Conservation (phyloP, 1,140 invertebrate genomes). For the Tachypleus tridentatus region DNA sequence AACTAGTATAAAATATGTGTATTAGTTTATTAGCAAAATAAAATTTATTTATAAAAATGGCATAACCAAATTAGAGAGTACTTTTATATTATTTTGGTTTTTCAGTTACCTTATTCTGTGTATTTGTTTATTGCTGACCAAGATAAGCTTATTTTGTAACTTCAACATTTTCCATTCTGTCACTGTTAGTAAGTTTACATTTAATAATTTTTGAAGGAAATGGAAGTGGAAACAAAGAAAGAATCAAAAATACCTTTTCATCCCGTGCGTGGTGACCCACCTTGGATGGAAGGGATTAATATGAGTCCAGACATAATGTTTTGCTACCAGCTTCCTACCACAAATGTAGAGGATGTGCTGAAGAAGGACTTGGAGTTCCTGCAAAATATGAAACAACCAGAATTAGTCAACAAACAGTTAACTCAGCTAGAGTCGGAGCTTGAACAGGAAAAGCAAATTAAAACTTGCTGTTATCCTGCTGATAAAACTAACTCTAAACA, state of each 20-base stretch:
- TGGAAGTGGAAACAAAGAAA: background rate
- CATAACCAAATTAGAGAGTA: too few species aligned
- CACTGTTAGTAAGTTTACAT: too few species aligned
- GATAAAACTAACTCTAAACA: too few species aligned
- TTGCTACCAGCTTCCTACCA: slow-evolving; percentile 49
- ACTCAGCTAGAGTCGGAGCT: slow-evolving; percentile 55
- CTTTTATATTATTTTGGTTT: too few species aligned
- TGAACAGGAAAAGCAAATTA: slow-evolving; percentile 29
- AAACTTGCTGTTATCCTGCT: too few species aligned
- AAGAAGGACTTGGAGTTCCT: slow-evolving; percentile 46
- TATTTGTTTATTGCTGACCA: too few species aligned
- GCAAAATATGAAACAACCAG: slow-evolving; percentile 45
- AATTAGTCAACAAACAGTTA: slow-evolving; percentile 57
- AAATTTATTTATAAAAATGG: too few species aligned
- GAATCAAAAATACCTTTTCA: background rate
- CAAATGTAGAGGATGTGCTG: slow-evolving; percentile 49
- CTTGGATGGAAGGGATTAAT: slow-evolving; percentile 49
- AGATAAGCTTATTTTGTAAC: too few species aligned
- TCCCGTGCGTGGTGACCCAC: slow-evolving; percentile 35
- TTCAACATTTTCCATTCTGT: too few species aligned
- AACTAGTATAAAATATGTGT: too few species aligned
- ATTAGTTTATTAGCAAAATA: too few species aligned
- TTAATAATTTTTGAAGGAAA: background rate
- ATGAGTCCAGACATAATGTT: slow-evolving; percentile 53
- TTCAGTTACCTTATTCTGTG: too few species aligned